A percentile compares a stretch with the other conserved stretches of the same genome.
Conservation (phyloP, 2,888 invertebrate genomes). For the Chrysolina americana region DNA sequence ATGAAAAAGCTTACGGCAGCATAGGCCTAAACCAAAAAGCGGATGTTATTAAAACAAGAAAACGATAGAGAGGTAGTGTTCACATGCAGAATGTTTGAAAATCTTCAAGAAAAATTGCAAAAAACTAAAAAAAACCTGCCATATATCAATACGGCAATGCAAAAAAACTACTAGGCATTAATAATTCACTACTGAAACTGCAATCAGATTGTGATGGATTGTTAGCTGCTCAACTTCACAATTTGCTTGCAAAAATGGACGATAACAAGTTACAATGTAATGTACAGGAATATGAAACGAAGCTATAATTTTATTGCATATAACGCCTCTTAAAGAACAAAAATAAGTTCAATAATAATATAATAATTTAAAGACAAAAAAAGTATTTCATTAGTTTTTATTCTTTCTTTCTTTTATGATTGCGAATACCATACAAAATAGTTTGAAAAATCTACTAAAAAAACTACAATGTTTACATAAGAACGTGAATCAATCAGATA, state of each 20-base stretch:
- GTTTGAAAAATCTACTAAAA: too few species aligned
- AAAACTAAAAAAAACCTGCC: conserved; percentile 43
- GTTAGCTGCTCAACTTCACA: conserved; percentile 60
- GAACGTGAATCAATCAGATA: too few species aligned
- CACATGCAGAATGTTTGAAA: conserved; percentile 71
- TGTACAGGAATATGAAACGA: too few species aligned
- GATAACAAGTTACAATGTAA: conserved; percentile 59
- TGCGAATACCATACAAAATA: too few species aligned
- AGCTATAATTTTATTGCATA: too few species aligned
- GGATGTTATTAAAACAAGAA: conserved; percentile 63
- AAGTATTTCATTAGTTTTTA: too few species aligned
- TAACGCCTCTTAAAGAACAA: background rate
- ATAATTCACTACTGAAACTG: conserved; percentile 51
- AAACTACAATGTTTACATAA: too few species aligned
- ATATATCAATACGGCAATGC: conserved; percentile 45
- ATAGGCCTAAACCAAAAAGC: conserved; percentile 64
- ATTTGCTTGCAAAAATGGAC: conserved; percentile 61
- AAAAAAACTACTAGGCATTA: conserved; percentile 51
- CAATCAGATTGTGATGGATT: conserved; percentile 66
- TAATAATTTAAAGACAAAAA: too few species aligned
- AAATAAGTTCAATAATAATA: background rate
- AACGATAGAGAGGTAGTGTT: conserved; percentile 55
- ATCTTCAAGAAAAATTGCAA: conserved; percentile 58
- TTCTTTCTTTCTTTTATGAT: too few species aligned
- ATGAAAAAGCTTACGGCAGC: conserved; percentile 60